Evolutionary conservation across 2,888 invertebrate species (phyloP).

Genomic region (Spisula subtruncata): DNA sequence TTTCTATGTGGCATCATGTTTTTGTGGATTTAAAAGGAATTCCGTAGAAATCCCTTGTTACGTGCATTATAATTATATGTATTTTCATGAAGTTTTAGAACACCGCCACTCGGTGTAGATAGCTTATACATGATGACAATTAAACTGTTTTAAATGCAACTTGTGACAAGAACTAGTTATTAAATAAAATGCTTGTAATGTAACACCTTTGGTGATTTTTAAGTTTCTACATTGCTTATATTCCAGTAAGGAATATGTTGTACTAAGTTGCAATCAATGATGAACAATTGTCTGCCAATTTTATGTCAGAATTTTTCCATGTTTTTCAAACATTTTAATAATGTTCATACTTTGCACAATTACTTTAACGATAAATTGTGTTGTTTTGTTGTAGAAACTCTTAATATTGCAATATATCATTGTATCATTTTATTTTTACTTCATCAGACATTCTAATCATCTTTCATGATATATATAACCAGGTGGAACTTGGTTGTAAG

Average conservation of each 20-base stretch:
- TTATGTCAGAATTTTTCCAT: no score
- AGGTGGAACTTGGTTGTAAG: conserved; percentile 30
- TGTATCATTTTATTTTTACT: neutral
- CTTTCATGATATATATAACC: neutral
- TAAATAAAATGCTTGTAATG: neutral
- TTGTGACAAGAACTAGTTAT: no score
- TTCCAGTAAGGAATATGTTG: no score
- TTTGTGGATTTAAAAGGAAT: no score
- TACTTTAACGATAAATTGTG: neutral
- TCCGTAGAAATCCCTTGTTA: no score
- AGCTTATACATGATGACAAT: neutral
- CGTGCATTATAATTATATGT: neutral
- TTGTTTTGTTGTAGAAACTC: neutral
- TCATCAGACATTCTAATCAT: neutral
- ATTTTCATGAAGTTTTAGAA: neutral
- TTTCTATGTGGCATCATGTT: no score
- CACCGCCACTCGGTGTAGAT: neutral
- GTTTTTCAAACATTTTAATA: neutral
- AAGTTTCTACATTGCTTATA: neutral
- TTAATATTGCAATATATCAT: conserved; percentile 5
- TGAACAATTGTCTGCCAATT: neutral
- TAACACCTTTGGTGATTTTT: neutral
- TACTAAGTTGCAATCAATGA: neutral
- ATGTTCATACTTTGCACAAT: conserved; percentile 5
- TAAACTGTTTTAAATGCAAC: neutral